phyloP scores from a whole-genome alignment of 2,888 invertebrate genomes.

The Camponotus fellah region DNA sequence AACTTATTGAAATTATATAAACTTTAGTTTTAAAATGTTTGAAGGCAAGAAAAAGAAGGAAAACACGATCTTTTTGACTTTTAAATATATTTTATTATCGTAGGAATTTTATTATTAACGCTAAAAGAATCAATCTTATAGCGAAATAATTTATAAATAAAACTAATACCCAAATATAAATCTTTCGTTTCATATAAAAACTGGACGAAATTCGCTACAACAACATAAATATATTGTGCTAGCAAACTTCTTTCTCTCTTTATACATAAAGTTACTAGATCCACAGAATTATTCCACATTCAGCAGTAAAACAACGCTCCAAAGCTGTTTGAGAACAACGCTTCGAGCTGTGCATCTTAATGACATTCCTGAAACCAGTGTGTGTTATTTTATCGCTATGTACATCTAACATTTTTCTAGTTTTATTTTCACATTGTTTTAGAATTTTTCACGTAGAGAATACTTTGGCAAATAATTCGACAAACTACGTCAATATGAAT shows the following conservation, averaged over 20 bases:
- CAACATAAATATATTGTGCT: background rate
- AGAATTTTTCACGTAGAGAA: background rate
- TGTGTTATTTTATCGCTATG: background rate
- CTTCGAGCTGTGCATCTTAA: background rate
- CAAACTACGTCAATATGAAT: conserved; percentile 88
- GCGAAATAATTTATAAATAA: background rate
- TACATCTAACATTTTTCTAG: background rate
- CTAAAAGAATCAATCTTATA: background rate
- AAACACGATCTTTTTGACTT: background rate
- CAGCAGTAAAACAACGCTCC: background rate
- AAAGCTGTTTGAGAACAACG: background rate
- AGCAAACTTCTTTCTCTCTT: background rate
- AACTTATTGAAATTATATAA: too few species aligned
- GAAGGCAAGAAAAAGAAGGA: too few species aligned
- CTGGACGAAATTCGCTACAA: background rate
- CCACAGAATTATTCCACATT: background rate
- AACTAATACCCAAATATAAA: background rate
- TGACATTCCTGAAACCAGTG: background rate
- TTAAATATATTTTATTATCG: background rate
- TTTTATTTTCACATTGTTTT: background rate
- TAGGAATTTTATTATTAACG: background rate
- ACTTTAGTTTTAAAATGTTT: background rate
- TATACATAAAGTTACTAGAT: background rate
- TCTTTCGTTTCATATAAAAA: background rate
- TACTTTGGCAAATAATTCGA: background rate